Evolutionary conservation across 2,888 invertebrate species (phyloP), one percentile per base, ranked within the genome.

Genomic region (Temnothorax ravouxi): DNA sequence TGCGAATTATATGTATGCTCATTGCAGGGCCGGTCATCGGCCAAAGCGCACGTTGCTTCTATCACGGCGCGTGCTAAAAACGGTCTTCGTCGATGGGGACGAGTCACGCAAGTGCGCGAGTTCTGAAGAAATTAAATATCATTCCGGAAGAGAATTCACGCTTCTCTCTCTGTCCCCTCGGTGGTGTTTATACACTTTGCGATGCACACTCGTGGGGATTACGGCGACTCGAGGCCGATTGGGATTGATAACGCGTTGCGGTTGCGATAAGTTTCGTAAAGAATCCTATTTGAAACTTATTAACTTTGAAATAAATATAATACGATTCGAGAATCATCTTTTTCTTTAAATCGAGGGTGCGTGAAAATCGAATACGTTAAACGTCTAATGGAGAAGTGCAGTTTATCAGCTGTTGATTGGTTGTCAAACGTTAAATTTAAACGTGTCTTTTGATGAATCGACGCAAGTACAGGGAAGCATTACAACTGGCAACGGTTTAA

Each of bases 1-100:
- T 91, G 92, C 92, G 90, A 92, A 92, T 92, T 89, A 87, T 90
- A 91, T 61, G 72, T 89, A 91, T 79, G 79, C 88, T 91, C 91
- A 92, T 89, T 91, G 89, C 88, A 86, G 85, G 88, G 85, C 85
- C 84, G 90, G 89, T 89, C 89, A 90, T 89, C 91, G 92, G 86
- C 88, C 88, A 88, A 88, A 86, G 88, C 87, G 83, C 86, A 77
- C 54, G 77, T 67, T 25, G 50, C 41, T 54, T 11, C 64, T 29
- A 29, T 67, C 54, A 13, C 25, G 50, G 38, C 21, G 66, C 18
- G 13, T 54, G 41, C 18, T 25, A 15, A 34, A 64, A 59, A 76
- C 56, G 21, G 21, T 18, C 3, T 9, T 15, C 71, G 15, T 38
- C 1, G 54, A 54, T 54, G 52, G n/a, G n/a, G 47, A 5, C 41